Base-by-base conservation (phyloP, 2,113 vertebrate species). In the Heterotilapia buettikoferi region DNA sequence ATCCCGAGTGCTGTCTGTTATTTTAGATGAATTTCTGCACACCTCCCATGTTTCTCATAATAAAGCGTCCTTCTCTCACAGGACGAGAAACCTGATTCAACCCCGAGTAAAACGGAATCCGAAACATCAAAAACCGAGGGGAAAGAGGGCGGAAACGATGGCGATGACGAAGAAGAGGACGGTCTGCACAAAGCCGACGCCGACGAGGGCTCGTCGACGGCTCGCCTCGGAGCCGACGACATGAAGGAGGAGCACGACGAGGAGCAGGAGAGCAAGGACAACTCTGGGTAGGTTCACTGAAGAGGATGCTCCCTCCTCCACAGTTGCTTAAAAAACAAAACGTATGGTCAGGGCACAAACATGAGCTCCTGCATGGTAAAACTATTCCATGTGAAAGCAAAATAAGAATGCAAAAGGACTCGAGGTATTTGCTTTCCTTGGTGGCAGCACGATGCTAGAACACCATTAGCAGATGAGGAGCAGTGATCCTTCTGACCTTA, bases 271-370 rank as follows among this genome's bases (percentile, higher is more conserved):
- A 92, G 90, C 94, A 96, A 96, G 82, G 94, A 95, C 84, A 95
- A 93, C 87, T 96, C 95, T 93, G 95, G 96, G 96, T 97, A 96
- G 93, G 96, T 96, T 91, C 52, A 83, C 73, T 85, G 61, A 85
- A 40, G 47, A 43, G 43, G 87, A 88, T 52, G 80, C 18, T 80
- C 54, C 81, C 61, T 88, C 84, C 86, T 63, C 85, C 66, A 80
- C 79, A 80, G 80, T 6, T 33, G 38, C 81, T 31, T 9, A 10
- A 80, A 54, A 54, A 73, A 19, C n/a, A 31, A 57, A n/a, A 80
- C 3, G 45, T 11, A 24, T 52, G 83, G 53, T 84, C 63, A 85
- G 87, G 83, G 76, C 50, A 83, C 71, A 91, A 88, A 90, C 82
- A 73, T 78, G 31, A 78, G 54, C 56, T 21, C 24, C 54, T 89